These are phyloP conservation scores for Pempheris klunzingeri DNA, from an alignment of 2,797 vertebrate genomes.

Conservation along the genomic window DNA sequence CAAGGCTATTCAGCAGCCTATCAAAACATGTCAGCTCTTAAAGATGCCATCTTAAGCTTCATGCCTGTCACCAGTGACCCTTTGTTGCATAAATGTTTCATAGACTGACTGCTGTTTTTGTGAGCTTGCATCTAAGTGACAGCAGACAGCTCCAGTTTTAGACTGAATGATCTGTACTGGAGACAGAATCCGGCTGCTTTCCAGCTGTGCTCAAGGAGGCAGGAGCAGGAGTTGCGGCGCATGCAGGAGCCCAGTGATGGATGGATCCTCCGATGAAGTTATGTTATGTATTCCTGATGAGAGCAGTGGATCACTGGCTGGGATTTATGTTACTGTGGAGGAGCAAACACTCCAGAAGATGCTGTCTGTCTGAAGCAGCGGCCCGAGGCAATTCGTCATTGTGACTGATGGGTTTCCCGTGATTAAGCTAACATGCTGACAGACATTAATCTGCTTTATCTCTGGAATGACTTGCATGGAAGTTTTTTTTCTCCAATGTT, in stretches of 20 bases:
- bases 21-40: conserved; percentile 58
- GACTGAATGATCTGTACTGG: conserved; percentile 37
- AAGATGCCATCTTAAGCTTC: conserved; percentile 55
- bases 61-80: conserved; percentile 52
- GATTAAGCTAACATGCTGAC: conserved; percentile 70
- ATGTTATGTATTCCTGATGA: conserved; percentile 74
- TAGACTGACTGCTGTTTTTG: conserved; percentile 40
- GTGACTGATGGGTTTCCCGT: conserved; percentile 70
- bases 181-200: conserved; percentile 43
- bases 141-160: conserved; percentile 53
- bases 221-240: conserved; percentile 53
- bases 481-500: conserved; percentile 38
- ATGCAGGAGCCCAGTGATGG: conserved; percentile 58
- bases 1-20: conserved; percentile 38
- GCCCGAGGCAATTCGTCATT: conserved; percentile 61
- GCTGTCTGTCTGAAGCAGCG: conserved; percentile 56
- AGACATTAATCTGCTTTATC: conserved; percentile 73
- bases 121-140: conserved; percentile 46
- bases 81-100: conserved; percentile 62
- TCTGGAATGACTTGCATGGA: conserved; percentile 53
- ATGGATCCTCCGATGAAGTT: conserved; percentile 68
- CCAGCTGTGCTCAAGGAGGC: conserved; percentile 41
- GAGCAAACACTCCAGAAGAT: conserved; percentile 57
- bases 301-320: conserved; percentile 57
- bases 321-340: conserved; percentile 66